Percentiles rank a stretch among this genome's conserved stretches.
phyloP scores from a whole-genome alignment of 2,888 invertebrate species.

The Chrysomela aeneicollis region DNA sequence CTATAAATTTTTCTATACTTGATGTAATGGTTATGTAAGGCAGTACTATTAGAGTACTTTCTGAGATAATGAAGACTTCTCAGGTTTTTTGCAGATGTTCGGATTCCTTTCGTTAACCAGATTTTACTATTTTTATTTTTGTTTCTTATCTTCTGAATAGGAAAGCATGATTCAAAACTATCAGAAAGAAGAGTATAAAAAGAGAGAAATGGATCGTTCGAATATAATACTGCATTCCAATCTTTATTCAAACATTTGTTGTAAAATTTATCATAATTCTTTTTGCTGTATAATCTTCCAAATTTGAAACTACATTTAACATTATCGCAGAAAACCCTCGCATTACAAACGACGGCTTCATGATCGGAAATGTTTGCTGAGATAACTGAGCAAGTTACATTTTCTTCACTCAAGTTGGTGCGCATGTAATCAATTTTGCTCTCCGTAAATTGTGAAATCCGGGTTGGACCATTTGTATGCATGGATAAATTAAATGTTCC shows the following conservation, averaged over 20 bases:
- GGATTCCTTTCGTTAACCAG: neutral
- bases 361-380: slow-evolving; percentile 6
- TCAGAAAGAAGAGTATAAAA: neutral
- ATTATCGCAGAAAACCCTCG: neutral
- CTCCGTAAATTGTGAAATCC: slow-evolving; percentile 5
- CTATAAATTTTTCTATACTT: neutral
- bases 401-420: neutral
- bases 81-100: neutral
- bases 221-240: neutral
- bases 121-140: neutral
- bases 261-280: neutral
- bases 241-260: neutral
- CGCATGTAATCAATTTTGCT: slow-evolving; percentile 9
- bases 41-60: neutral
- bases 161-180: neutral
- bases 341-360: neutral
- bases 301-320: neutral
- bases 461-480: slow-evolving; percentile 5
- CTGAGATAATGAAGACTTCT: neutral
- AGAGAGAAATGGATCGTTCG: neutral
- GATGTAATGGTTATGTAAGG: neutral
- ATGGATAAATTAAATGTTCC: slow-evolving; percentile 3
- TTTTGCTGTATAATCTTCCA: neutral
- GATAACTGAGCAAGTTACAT: neutral
- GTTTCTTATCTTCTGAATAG: neutral